Evolutionary conservation across 2,888 invertebrate genomes (phyloP), one percentile per base, ranked within the genome.

Genomic region (Strigamia transsilvanica): DNA sequence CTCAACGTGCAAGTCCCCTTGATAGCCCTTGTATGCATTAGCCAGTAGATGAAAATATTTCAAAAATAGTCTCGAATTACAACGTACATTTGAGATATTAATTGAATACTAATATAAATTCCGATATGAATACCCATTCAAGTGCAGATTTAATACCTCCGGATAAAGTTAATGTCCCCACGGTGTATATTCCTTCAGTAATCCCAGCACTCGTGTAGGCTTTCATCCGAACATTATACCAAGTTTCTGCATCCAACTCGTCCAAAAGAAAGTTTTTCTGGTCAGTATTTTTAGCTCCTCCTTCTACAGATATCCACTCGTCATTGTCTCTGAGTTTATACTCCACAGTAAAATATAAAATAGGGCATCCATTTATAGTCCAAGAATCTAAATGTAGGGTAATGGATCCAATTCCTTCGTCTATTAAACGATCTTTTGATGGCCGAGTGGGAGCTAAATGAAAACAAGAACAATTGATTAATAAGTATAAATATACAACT

Each of bases 381-480:
- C 89, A 89, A 6, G 88, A 86, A 51, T 85, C 86, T 61, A 89
- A 85, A 84, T 88, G 87, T 32, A 89, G 86, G 82, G 87, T 86
- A 32, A 89, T 87, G 38, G 87, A 88, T 2, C 89, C 88, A 2
- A 87, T 86, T 83, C 89, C 89, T 10, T 88, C 86, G 7, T 86
- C 85, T 61, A 89, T 83, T 21, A 89, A 85, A 82, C 87, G 86
- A 82, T 86, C 87, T 83, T 87, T 87, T 21, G 87, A 85, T 2
- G 89, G 88, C 82, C 86, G 86, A 27, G 88, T 86, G n/a, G 89
- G 89, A 73, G 86, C 89, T 89, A 85, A 34, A 85, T 84, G 9
- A 66, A 15, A 80, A 80, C 1, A 9, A 46, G 7, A 32, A 80
- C 7, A 42, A 41, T 41, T 2, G 9, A 80, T 21, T 21, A 51